These are phyloP conservation scores for Lipotes vexillifer DNA, from an alignment of 2,113 vertebrate genomes.

Conservation along the genomic window DNA sequence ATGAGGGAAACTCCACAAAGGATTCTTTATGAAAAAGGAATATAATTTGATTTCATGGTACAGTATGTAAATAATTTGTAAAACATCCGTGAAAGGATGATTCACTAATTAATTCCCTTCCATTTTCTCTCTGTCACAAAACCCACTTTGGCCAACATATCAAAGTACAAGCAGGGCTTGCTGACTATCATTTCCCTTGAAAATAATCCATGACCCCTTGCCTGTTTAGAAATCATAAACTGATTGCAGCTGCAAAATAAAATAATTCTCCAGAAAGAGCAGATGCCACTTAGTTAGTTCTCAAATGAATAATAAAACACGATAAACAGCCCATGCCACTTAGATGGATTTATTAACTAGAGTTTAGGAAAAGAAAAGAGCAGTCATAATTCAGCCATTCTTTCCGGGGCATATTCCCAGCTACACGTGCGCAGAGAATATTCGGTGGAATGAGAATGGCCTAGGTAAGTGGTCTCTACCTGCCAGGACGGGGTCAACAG, in stretches of 20 bases:
- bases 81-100: neutral
- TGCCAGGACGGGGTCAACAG: neutral
- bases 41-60: neutral
- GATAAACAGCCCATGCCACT: neutral
- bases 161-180: neutral
- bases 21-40: neutral
- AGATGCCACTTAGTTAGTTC: neutral
- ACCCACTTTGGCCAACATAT: neutral
- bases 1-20: neutral
- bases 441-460: neutral
- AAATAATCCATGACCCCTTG: neutral
- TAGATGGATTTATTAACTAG: neutral
- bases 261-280: neutral
- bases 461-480: neutral
- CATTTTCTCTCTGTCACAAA: neutral
- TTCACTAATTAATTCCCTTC: neutral
- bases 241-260: neutral
- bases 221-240: neutral
- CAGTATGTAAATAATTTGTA: neutral
- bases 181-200: neutral
- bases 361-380: neutral
- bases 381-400: accelerated
- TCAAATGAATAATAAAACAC: neutral
- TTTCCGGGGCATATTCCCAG: neutral
- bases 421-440: accelerated